These are phyloP conservation scores for Catocala fraxini DNA, from an alignment of 2,888 invertebrate species.

Conservation along the genomic window DNA sequence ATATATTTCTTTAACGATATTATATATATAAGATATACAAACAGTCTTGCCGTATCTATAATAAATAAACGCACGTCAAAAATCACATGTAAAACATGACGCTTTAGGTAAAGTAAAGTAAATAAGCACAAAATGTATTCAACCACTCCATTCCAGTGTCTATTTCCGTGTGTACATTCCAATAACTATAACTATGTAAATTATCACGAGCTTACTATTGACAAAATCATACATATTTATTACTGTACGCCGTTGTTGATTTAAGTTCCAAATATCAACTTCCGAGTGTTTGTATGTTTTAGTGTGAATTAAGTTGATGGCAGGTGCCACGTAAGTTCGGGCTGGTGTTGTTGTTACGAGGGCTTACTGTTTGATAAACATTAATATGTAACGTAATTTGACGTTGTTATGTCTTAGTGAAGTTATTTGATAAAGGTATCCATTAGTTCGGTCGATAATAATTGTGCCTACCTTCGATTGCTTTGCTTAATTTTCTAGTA, in stretches of 20 bases:
- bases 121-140: no score
- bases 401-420: no score
- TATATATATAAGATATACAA: no score
- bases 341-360: background rate
- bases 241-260: slow-evolving; percentile 29
- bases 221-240: slow-evolving; percentile 32
- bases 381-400: background rate
- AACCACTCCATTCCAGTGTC: background rate
- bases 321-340: slow-evolving; percentile 1
- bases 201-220: slow-evolving; percentile 8
- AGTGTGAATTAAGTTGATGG: slow-evolving; percentile 10
- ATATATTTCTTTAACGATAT: no score
- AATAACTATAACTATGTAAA: slow-evolving; percentile 22
- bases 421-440: no score
- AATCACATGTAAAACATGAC: no score
- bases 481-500: no score
- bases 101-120: no score
- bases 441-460: no score
- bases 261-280: slow-evolving; percentile 26
- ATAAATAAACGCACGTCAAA: no score
- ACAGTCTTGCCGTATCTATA: no score
- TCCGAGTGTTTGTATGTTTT: slow-evolving; percentile 14
- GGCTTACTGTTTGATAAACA: slow-evolving; percentile 3
- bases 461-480: no score
- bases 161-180: background rate